A percentile compares a stretch with the other conserved stretches of the same genome.
These are phyloP conservation scores for Callipepla californica DNA, from an alignment of 2,113 vertebrate genomes.

Conservation along the genomic window DNA sequence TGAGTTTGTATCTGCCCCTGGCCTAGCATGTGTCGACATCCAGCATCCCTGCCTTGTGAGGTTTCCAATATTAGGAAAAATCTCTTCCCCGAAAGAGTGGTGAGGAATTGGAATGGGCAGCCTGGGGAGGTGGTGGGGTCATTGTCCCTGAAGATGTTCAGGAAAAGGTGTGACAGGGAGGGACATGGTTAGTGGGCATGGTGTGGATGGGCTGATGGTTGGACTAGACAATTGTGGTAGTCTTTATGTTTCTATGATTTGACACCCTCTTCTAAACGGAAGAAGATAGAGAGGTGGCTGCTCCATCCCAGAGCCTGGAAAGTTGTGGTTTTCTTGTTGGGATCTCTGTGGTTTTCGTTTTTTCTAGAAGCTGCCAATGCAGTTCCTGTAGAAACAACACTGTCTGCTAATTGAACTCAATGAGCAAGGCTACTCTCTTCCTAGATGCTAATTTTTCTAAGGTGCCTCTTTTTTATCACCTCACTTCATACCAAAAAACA, in stretches of 20 bases:
- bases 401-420: background rate
- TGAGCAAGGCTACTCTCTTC: background rate
- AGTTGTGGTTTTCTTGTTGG: background rate
- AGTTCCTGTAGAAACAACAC: background rate
- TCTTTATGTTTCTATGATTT: background rate
- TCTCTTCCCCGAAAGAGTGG: too few species aligned
- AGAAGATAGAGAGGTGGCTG: fast-evolving
- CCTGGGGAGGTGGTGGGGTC: too few species aligned
- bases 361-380: fast-evolving
- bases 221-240: too few species aligned
- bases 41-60: background rate
- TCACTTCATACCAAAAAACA: background rate
- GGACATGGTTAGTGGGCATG: too few species aligned
- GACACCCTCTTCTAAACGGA: background rate
- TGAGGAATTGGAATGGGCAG: too few species aligned
- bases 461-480: background rate
- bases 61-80: background rate
- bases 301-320: background rate
- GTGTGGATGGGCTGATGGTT: too few species aligned
- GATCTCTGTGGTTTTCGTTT: too few species aligned
- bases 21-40: background rate
- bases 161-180: too few species aligned
- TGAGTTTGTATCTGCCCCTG: background rate
- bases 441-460: background rate
- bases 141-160: too few species aligned